Base-by-base conservation (phyloP, 2,797 vertebrate species). In the Sebastes iracundus region DNA sequence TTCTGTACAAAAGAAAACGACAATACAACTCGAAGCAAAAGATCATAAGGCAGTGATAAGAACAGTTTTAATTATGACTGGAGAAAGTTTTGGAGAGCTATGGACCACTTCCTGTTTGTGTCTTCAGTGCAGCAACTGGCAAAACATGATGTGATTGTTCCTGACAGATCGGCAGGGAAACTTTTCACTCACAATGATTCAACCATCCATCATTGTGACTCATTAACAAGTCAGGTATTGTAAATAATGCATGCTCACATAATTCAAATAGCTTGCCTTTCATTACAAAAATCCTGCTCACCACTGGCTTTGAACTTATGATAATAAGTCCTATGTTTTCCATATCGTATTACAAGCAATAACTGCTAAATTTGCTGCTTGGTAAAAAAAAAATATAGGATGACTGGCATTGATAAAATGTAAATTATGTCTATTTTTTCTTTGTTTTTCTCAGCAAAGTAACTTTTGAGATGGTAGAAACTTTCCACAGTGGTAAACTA, bases 251-350 rank as follows among this genome's bases (percentile, higher is more conserved):
- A 49, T 49, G 33, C 33, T 32, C 13, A 32, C 30, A 67, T 35
- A 33, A 56, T 65, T 71, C 32, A 63, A 77, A 72, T 1, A 38
- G 32, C 52, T 32, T 25, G 16, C 6, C 32, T 65, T 69, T 70
- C 69, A 83, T 69, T 77, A 27, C 25, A 60, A 64, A 72, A 61
- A 52, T n/a, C 38, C 49, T 60, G 9, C 67, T 79, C 35, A 52
- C 33, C n/a, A 8, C 20, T 46, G 11, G 32, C 60, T 81, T 82
- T 90, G 55, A 76, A 82, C 49, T 72, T 72, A 38, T 73, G 38
- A 71, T 71, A 75, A 68, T 69, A 61, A 66, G 25, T 55, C 46
- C 3, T 64, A 27, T 28, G 27, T 79, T 84, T 75, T 53, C 55
- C 9, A 58, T 46, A 35, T 46, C 0, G 35, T 16, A 46, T 22